Conservation (phyloP, 1,140 invertebrate species). For the Ceratoteleas bidentatus region DNA sequence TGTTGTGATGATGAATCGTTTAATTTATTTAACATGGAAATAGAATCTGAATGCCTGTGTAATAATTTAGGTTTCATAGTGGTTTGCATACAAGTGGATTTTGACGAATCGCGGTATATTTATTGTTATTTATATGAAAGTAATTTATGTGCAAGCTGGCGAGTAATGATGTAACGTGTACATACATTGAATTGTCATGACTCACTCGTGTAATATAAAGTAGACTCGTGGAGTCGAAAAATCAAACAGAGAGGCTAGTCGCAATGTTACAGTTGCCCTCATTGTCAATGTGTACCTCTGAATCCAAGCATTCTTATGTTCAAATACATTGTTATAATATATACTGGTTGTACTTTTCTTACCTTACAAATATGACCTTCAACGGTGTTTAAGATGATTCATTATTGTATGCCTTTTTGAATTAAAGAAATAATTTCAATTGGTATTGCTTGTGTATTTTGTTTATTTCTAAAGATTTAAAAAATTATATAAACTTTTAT, state of each 20-base stretch:
- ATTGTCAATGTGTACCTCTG: conserved; percentile 68
- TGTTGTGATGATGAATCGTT: conserved; percentile 45
- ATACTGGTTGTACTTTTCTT: conserved; percentile 42
- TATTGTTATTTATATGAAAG: conserved; percentile 73
- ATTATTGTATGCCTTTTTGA: no score
- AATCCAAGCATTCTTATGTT: conserved; percentile 65
- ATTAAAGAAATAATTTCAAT: no score
- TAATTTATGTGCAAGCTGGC: conserved; percentile 61
- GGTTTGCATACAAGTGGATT: conserved; percentile 40
- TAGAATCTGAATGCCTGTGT: conserved; percentile 26
- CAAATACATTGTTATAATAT: conserved; percentile 70
- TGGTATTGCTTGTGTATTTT: no score
- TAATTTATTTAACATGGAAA: conserved; percentile 44
- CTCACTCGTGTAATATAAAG: conserved; percentile 68
- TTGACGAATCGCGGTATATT: conserved; percentile 67
- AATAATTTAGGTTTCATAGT: conserved; percentile 37
- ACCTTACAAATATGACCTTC: conserved; percentile 4
- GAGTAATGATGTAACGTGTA: conserved; percentile 62
- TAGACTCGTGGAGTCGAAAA: conserved; percentile 67
- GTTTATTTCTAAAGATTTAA: no score
- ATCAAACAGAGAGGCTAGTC: conserved; percentile 77
- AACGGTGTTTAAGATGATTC: conserved; percentile 13
- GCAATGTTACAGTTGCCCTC: conserved; percentile 68
- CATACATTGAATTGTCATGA: conserved; percentile 62
- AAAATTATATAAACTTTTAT: no score